Percentiles rank a stretch among this genome's conserved stretches.
Evolutionary conservation across 2,888 invertebrate genomes (phyloP).

Genomic region (Eucera pruinosa): DNA sequence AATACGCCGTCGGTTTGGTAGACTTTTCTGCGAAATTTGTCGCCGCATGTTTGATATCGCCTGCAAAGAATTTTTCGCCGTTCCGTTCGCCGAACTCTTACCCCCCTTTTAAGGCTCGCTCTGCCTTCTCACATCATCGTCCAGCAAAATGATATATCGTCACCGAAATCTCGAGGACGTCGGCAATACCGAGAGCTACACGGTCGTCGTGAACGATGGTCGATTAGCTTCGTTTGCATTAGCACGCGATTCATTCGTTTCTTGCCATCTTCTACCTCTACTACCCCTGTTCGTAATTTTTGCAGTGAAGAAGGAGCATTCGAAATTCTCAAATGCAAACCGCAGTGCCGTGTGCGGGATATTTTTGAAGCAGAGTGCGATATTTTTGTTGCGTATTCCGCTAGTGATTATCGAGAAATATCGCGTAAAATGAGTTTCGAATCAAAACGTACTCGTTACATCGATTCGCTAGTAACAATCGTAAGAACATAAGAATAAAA

Average conservation of each 20-base stretch:
- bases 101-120: slow-evolving; percentile 54
- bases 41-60: slow-evolving; percentile 81
- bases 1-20: slow-evolving; percentile 73
- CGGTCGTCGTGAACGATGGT: slow-evolving; percentile 48
- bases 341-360: slow-evolving; percentile 20
- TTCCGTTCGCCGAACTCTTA: slow-evolving; percentile 74
- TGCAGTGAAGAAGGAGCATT: slow-evolving; percentile 29
- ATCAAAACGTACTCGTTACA: too few species aligned
- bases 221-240: slow-evolving; percentile 63
- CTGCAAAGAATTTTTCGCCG: slow-evolving; percentile 63
- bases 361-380: slow-evolving; percentile 18
- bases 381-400: too few species aligned
- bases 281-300: slow-evolving; percentile 41
- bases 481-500: too few species aligned
- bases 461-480: too few species aligned
- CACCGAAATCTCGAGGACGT: slow-evolving; percentile 51
- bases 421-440: too few species aligned
- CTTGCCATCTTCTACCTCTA: slow-evolving; percentile 65
- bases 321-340: slow-evolving; percentile 27
- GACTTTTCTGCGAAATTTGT: slow-evolving; percentile 72
- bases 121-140: slow-evolving; percentile 55
- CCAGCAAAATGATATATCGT: slow-evolving; percentile 29
- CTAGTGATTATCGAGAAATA: too few species aligned
- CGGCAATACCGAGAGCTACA: slow-evolving; percentile 54
- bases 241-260: slow-evolving; percentile 72